These are phyloP conservation scores for Colius striatus DNA, from an alignment of 2,113 vertebrate genomes.

Conservation along the genomic window DNA sequence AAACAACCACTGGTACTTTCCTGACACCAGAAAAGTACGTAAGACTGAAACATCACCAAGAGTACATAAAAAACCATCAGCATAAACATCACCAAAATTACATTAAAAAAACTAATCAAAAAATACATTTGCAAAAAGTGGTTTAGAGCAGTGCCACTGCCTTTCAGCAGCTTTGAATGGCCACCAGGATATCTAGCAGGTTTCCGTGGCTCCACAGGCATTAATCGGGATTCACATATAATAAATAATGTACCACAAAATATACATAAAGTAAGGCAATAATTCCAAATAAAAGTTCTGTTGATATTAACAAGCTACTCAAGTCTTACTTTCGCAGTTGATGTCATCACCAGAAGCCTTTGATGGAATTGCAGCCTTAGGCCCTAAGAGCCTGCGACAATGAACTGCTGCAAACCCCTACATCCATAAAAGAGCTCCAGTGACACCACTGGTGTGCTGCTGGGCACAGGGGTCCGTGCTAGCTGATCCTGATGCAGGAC, in stretches of 20 bases:
- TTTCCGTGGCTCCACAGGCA: constrained; percentile 76
- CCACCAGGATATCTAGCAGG: constrained; percentile 75
- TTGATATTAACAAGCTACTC: constrained; percentile 62
- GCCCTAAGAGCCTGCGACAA: constrained; percentile 39
- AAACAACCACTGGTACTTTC: constrained; percentile 82
- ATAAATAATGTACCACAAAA: constrained; percentile 81
- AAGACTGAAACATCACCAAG: constrained; percentile 83
- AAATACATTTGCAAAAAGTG: constrained; percentile 82
- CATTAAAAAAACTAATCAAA: constrained; percentile 81
- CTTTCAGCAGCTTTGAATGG: constrained; percentile 76
- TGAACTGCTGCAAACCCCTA: constrained; percentile 31
- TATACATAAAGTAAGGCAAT: constrained; percentile 79
- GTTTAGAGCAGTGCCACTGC: constrained; percentile 81
- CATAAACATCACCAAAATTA: constrained; percentile 82
- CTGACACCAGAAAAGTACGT: constrained; percentile 78
- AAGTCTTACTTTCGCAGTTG: constrained; percentile 38
- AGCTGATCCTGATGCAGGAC: constrained; percentile 49
- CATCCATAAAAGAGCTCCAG: background rate
- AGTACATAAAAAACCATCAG: constrained; percentile 82
- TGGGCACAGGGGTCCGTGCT: background rate
- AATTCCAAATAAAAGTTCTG: constrained; percentile 76
- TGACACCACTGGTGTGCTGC: background rate
- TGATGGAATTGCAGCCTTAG: constrained; percentile 68
- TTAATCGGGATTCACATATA: constrained; percentile 77
- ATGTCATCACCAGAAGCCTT: constrained; percentile 65